Percentiles rank a stretch among this genome's conserved stretches.
These are phyloP conservation scores for Columba janthina DNA, from an alignment of 2,113 vertebrate species.

Conservation along the genomic window DNA sequence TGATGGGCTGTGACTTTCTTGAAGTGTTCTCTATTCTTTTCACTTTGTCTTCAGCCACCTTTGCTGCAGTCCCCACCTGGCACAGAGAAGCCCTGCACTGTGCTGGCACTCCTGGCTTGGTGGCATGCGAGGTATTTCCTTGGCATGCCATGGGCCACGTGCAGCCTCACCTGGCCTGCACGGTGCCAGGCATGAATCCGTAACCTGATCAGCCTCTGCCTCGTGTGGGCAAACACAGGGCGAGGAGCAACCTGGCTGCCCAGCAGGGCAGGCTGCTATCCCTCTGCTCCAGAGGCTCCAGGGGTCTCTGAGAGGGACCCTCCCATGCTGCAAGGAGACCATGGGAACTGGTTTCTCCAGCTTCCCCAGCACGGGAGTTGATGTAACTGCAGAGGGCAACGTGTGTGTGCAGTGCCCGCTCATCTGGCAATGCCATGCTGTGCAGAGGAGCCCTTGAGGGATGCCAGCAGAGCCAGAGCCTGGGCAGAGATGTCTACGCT, in stretches of 20 bases:
- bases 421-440: not conserved
- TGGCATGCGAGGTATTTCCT: conserved; percentile 36
- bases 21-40: not conserved
- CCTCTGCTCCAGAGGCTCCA: not conserved
- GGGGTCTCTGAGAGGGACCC: not conserved
- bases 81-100: not conserved
- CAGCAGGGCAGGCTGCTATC: not conserved
- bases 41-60: fast-evolving
- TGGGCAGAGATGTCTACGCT: not conserved
- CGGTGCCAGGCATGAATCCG: not conserved
- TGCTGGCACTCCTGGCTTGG: not conserved
- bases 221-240: not conserved
- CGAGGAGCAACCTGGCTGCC: not conserved
- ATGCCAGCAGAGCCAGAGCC: not conserved
- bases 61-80: fast-evolving
- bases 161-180: conserved; percentile 26
- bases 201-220: not conserved
- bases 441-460: not conserved
- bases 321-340: not conserved
- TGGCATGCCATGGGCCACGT: not conserved
- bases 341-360: not conserved
- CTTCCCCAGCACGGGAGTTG: not conserved
- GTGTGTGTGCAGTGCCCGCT: not conserved
- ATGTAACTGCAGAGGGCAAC: not conserved
- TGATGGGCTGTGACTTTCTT: not conserved